phyloP scores from a whole-genome alignment of 1,140 invertebrate species.

The Maniola jurtina region DNA sequence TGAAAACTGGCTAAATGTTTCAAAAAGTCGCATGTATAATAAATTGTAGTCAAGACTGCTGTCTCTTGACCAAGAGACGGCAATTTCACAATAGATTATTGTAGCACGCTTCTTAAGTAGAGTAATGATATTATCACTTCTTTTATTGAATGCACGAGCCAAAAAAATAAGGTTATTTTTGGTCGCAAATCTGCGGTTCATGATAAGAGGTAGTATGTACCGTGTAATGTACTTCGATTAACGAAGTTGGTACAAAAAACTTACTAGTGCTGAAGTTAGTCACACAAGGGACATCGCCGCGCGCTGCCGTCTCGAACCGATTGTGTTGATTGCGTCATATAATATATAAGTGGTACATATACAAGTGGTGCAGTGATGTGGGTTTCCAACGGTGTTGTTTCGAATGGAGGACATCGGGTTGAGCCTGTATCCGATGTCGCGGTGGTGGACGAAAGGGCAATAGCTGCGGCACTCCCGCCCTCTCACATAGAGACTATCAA shows the following conservation, averaged over 20 bases:
- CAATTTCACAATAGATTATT: too few relatives aligned
- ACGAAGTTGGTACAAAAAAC: neutral
- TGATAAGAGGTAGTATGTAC: neutral
- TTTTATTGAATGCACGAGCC: neutral
- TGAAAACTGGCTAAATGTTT: too few relatives aligned
- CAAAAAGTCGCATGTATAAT: too few relatives aligned
- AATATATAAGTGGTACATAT: slow-evolving; percentile 31
- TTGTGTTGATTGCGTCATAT: neutral
- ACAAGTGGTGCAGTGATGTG: slow-evolving; percentile 41
- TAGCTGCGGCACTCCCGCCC: slow-evolving; percentile 31
- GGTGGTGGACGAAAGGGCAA: slow-evolving; percentile 41
- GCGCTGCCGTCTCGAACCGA: slow-evolving; percentile 35
- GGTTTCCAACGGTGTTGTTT: slow-evolving; percentile 32
- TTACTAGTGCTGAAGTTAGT: slow-evolving; percentile 33
- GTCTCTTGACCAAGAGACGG: too few relatives aligned
- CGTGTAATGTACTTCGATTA: neutral
- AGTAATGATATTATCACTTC: neutral
- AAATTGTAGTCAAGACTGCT: too few relatives aligned
- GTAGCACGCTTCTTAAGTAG: too few relatives aligned
- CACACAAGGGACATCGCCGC: slow-evolving; percentile 32
- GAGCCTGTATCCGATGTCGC: slow-evolving; percentile 43
- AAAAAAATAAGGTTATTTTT: neutral
- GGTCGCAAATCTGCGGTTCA: neutral
- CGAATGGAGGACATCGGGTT: slow-evolving; percentile 23
- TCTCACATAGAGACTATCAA: slow-evolving; percentile 46